Evolutionary conservation across 2,797 vertebrate species (phyloP), one percentile per base, ranked within the genome.

Genomic region (Epinephelus malabaricus): DNA sequence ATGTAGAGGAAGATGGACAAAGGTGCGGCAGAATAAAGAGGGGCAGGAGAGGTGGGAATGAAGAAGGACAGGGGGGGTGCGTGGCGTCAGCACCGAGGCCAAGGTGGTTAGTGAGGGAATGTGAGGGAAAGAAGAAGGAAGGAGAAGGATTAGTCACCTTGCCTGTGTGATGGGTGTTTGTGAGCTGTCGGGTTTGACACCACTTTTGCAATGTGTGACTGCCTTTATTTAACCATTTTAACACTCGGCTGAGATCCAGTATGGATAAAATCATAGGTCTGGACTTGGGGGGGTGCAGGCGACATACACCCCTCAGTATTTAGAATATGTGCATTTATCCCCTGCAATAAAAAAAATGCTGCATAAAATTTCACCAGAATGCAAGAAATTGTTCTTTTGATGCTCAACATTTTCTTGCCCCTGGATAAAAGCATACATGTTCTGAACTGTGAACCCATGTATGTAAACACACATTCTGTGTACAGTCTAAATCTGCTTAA

Each of bases 1-100:
- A 96, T 97, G 94, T 93, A 95, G 91, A 92, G 81, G 86, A 90
- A 92, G 90, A 94, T 79, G 91, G 92, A 92, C 86, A 90, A 92
- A 92, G 90, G 90, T 88, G 76, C 66, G 1, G 68, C 43, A 43
- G 91, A 91, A 91, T 91, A 89, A 90, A 90, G 83, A 89, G 77
- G 88, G 86, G 79, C 86, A 88, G 82, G 69, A 79, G 78, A 84
- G 75, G 78, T 78, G 84, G 84, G 79, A 87, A 88, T 81, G 85
- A 86, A 83, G 89, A 78, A 76, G 82, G 88, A 88, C 77, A 67
- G 78, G 67, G 69, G 86, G 69, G 85, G 78, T 78, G 79, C 8
- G 47, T 25, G 64, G 51, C 2, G 13, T 54, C n/a, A 23, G 64
- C 59, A 54, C 65, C 6, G 11, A 76, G 85, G 66, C 69, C 13